Evolutionary conservation across 1,140 invertebrate species (phyloP), one percentile per base, ranked within the genome.

Genomic region (Diachasmimorpha longicaudata): DNA sequence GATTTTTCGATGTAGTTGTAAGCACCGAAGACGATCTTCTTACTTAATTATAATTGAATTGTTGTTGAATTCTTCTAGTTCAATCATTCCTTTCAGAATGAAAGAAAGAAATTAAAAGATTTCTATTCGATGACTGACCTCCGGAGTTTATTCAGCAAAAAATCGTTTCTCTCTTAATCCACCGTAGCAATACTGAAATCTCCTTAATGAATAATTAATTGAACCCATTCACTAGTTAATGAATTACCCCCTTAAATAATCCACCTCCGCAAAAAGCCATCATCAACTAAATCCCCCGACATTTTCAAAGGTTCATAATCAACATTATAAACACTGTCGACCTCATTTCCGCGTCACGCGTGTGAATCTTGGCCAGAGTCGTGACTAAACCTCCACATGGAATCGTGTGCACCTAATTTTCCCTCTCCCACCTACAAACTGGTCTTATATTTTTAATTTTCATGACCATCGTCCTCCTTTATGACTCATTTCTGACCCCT

Each of bases 351-450:
- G 52, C 71, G 52, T 73, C 52, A 73, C 52, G 71, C 71, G 71
- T 63, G 52, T 42, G 71, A 73, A 73, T 73, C 71, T 55, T 52
- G 44, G 44, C 21, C 71, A 58, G 58, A 58, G 71, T 73, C 71
- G 71, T 73, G 71, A 73, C 71, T 73, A 63, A 63, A 31, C 46
- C 52, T 73, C 14, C 71, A 71, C 16, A 19, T 48, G 14, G 70
- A 52, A 52, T 16, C 44, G 44, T 71, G 44, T 23, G 31, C 36
- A 68, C 66, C 66, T 39, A 36, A 68, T 68, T 36, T 23, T 58
- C 52, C 23, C 23, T 68, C n/a, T 25, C 66, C 36, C 31, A 13
- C 14, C 66, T 68, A 16, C 66, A 39, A 68, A 73, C 71, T 73
- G 36, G 71, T 73, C 52, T 73, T 73, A 63, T 39, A 37, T 63